These are phyloP conservation scores for Oxygymnocypris stewartii DNA, from an alignment of 2,113 vertebrate species.

Conservation along the genomic window DNA sequence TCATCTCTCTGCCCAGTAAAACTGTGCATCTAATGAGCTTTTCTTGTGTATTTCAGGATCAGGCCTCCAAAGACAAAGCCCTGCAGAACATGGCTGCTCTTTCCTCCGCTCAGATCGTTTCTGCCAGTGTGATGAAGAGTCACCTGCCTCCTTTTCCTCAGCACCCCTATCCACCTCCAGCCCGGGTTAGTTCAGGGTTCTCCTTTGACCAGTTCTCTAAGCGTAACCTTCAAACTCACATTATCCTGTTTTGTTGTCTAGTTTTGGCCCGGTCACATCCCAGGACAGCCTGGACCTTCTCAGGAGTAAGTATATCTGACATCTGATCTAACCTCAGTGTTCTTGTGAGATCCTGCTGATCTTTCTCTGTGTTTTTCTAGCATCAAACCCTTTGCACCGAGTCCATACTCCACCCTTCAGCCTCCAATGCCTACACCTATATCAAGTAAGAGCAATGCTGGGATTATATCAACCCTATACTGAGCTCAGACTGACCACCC, in stretches of 20 bases:
- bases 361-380: conserved; percentile 67
- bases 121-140: conserved; percentile 90
- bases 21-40: conserved; percentile 15
- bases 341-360: neutral
- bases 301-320: conserved; percentile 88
- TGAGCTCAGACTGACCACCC: neutral
- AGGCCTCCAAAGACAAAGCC: conserved; percentile 96
- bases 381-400: conserved; percentile 96
- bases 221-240: conserved; percentile 15
- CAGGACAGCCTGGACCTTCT: conserved; percentile 96
- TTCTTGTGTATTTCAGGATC: conserved; percentile 76
- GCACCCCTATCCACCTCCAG: conserved; percentile 86
- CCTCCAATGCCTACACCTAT: conserved; percentile 84
- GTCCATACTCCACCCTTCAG: conserved; percentile 86
- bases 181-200: conserved; percentile 79
- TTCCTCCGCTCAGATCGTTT: conserved; percentile 94
- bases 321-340: neutral
- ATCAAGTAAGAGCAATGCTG: conserved; percentile 78
- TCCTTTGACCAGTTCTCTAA: neutral
- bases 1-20: neutral
- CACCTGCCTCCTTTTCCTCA: conserved; percentile 80
- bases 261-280: conserved; percentile 91
- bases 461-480: neutral
- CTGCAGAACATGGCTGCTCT: conserved; percentile 96
- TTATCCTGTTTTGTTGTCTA: conserved; percentile 58